A percentile compares a stretch with the other conserved stretches of the same genome.
phyloP scores from a whole-genome alignment of 2,113 vertebrate genomes.

The Aspidoscelis tigris region DNA sequence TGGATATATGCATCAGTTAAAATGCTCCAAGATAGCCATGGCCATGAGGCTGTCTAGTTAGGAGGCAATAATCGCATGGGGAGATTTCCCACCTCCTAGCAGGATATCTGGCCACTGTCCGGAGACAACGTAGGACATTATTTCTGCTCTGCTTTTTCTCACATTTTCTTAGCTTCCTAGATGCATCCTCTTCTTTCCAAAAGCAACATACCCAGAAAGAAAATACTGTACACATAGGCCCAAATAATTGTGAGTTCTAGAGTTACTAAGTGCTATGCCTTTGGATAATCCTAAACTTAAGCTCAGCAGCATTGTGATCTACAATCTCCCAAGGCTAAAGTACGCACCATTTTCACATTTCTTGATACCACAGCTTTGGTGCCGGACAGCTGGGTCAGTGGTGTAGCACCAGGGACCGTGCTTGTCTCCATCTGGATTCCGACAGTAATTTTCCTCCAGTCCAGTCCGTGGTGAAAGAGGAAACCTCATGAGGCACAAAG shows the following conservation, averaged over 20 bases:
- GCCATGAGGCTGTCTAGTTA: too few species aligned
- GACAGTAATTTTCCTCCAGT: conserved; percentile 93
- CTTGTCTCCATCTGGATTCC: conserved; percentile 89
- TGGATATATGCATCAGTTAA: too few species aligned
- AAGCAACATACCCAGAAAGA: too few species aligned
- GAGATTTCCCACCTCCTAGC: too few species aligned
- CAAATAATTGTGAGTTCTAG: not conserved
- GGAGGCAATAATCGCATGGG: too few species aligned
- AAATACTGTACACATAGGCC: not conserved
- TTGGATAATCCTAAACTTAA: not conserved
- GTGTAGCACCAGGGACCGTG: conserved; percentile 97
- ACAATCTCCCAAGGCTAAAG: not conserved
- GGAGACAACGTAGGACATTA: too few species aligned
- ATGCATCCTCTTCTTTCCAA: too few species aligned
- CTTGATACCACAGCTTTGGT: conserved; percentile 89
- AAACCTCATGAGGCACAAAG: conserved; percentile 77
- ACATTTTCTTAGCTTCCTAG: too few species aligned
- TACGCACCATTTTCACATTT: conserved; percentile 86
- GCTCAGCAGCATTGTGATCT: not conserved
- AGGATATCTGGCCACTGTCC: too few species aligned
- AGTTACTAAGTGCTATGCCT: not conserved
- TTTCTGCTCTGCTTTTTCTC: too few species aligned
- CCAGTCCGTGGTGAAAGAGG: conserved; percentile 82
- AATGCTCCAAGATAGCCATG: too few species aligned
- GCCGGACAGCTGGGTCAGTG: conserved; percentile 79